Base-by-base conservation (phyloP, 2,797 vertebrate species). In the Jordanella pulchra region DNA sequence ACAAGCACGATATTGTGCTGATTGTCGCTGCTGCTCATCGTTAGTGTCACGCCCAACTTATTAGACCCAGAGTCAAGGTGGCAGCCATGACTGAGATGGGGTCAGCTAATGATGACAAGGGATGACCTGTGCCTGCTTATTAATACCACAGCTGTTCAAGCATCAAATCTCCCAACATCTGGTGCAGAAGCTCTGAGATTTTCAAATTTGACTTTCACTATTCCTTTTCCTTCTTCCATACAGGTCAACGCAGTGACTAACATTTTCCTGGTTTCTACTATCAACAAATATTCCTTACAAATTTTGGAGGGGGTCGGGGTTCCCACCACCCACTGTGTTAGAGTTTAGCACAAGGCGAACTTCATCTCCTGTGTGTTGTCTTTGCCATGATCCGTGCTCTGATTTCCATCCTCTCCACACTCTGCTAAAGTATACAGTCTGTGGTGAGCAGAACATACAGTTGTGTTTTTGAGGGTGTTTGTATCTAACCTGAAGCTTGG, bases 91-190 rank as follows among this genome's bases (percentile, higher is more conserved):
- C 72, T 55, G 61, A 88, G 90, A 92, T 81, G 65, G 73, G 93
- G 90, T 92, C 92, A 73, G 70, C 77, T 92, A 90, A 94, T 91
- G 85, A 84, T 87, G 88, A 87, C 91, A 89, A 70, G n/a, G 21
- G 73, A 83, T n/a, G 86, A 93, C 88, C 90, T 71, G 56, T 18
- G 68, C 13, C 54, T 10, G 65, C 73, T 85, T 83, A 81, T 86
- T 89, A 90, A 85, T 64, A 32, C 64, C 15, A 48, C 86, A 87
- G 88, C 83, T 89, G 90, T 76, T 82, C 76, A 77, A 72, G 81
- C 42, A 77, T 81, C 80, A 67, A 63, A 83, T 76, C 72, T 7
- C 71, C 73, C 53, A 50, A 82, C 83, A 77, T 89, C 73, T 86
- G 83, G 80, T 44, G 55, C 75, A 71, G 54, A 25, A 44, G 47